Conservation (phyloP, 2,888 invertebrate species). For the Griposia aprilina region DNA sequence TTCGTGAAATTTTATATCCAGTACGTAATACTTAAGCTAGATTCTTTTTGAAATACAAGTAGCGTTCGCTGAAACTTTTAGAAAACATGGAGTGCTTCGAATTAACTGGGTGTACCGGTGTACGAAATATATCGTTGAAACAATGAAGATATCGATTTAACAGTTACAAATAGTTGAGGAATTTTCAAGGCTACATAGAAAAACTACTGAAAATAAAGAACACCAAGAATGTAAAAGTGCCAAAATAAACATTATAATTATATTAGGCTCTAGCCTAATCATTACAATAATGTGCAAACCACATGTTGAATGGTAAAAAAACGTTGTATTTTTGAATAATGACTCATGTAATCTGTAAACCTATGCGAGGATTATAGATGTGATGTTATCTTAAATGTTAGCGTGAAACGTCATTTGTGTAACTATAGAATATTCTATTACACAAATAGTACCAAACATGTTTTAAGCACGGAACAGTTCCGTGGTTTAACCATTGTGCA, state of each 20-base stretch:
- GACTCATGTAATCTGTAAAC: not conserved
- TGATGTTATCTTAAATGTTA: not conserved
- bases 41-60: slow-evolving; percentile 41
- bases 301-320: slow-evolving; percentile 28
- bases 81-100: slow-evolving; percentile 33
- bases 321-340: slow-evolving; percentile 9
- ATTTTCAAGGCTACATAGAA: slow-evolving; percentile 8
- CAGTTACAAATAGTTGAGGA: slow-evolving; percentile 5
- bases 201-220: not conserved
- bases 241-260: not conserved
- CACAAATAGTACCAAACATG: not conserved
- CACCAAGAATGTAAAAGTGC: not conserved
- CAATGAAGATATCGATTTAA: slow-evolving; percentile 34
- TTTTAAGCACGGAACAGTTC: too few relatives aligned
- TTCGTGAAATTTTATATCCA: slow-evolving; percentile 8
- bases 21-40: slow-evolving; percentile 21
- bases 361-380: not conserved
- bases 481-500: not conserved
- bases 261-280: too few relatives aligned
- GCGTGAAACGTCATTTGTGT: not conserved
- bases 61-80: slow-evolving; percentile 40
- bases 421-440: not conserved
- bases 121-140: slow-evolving; percentile 15
- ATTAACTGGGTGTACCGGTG: slow-evolving; percentile 15
- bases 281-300: slow-evolving; percentile 26